Percentiles rank a stretch among this genome's conserved stretches.
Evolutionary conservation across 1,140 invertebrate genomes (phyloP).

Genomic region (Caenorhabditis latens): DNA sequence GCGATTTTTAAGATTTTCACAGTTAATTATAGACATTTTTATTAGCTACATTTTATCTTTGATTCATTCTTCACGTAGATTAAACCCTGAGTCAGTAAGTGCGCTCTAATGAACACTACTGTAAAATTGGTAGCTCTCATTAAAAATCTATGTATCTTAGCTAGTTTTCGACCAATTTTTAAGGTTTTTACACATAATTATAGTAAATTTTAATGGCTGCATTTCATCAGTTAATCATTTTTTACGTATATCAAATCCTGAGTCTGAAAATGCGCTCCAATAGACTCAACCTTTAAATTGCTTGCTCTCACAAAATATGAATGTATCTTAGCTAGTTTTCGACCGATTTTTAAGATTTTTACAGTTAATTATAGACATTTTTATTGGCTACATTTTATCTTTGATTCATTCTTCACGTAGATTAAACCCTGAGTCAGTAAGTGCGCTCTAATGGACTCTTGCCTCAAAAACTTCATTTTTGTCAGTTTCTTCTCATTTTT

Average conservation of each 20-base stretch:
- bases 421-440: not conserved
- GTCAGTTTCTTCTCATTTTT: too few relatives aligned
- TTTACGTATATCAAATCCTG: not conserved
- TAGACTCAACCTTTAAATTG: not conserved
- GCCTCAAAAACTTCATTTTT: too few relatives aligned
- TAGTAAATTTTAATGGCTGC: not conserved
- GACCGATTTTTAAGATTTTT: not conserved
- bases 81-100: not conserved
- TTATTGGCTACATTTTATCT: not conserved
- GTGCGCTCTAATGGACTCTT: not conserved
- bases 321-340: not conserved
- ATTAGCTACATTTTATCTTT: not conserved
- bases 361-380: not conserved
- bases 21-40: not conserved
- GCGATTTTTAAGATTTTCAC: not conserved
- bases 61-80: not conserved
- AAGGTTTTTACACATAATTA: not conserved
- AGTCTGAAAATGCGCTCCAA: not conserved
- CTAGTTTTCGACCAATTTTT: conserved; percentile 1
- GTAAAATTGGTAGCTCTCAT: not conserved
- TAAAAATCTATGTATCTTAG: not conserved
- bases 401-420: not conserved
- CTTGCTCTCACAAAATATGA: not conserved
- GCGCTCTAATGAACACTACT: not conserved
- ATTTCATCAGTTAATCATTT: not conserved